These are phyloP conservation scores for Muscicapa adusta DNA, from an alignment of 2,113 vertebrate species.

Conservation along the genomic window DNA sequence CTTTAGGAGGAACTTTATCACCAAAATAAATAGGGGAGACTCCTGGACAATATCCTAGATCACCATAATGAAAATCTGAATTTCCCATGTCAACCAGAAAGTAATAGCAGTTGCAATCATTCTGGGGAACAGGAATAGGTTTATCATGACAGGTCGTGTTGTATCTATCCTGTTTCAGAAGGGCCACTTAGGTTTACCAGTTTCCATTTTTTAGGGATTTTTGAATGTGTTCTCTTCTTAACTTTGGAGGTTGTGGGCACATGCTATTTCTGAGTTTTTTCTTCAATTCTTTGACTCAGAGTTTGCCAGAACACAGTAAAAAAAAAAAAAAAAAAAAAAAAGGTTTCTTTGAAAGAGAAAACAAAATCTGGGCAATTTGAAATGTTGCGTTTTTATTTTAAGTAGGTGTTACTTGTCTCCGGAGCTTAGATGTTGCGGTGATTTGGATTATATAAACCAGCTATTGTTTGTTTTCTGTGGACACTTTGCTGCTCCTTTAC, in stretches of 20 bases:
- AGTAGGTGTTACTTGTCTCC: not conserved
- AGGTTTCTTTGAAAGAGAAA: not conserved
- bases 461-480: conserved; percentile 19
- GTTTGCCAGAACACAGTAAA: not conserved
- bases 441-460: not conserved
- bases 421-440: not conserved
- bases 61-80: not conserved
- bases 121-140: not conserved
- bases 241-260: not conserved
- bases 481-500: not conserved
- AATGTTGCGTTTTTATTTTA: not conserved
- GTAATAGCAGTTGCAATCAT: not conserved
- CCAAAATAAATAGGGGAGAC: not conserved
- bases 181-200: not conserved
- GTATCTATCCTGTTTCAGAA: not conserved
- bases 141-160: not conserved
- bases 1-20: not conserved
- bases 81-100: not conserved
- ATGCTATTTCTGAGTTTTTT: not conserved
- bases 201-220: not conserved
- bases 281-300: not conserved
- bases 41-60: not conserved
- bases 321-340: conserved; percentile 16
- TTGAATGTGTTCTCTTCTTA: not conserved
- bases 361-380: not conserved